These are phyloP conservation scores for Coleophora deauratella DNA, from an alignment of 2,888 invertebrate genomes.

Conservation along the genomic window DNA sequence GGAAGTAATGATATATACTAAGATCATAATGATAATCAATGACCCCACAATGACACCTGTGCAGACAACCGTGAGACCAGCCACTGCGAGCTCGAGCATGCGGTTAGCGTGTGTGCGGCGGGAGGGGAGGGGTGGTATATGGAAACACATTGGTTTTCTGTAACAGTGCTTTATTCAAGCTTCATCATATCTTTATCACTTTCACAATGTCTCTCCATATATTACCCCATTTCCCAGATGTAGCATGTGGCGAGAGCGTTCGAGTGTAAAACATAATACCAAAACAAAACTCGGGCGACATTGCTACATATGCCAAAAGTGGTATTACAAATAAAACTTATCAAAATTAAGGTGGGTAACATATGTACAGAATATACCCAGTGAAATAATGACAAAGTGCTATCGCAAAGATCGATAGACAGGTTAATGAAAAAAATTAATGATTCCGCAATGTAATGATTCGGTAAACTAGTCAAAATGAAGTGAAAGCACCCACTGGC, in stretches of 20 bases:
- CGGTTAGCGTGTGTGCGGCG: slow-evolving; percentile 22
- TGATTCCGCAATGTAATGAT: no score
- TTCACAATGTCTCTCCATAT: slow-evolving; percentile 81
- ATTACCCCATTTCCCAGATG: slow-evolving; percentile 79
- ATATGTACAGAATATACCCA: slow-evolving; percentile 70
- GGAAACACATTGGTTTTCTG: slow-evolving; percentile 80
- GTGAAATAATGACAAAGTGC: slow-evolving; percentile 67
- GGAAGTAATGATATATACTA: no score
- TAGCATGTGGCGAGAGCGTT: slow-evolving; percentile 70
- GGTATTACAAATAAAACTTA: slow-evolving; percentile 75
- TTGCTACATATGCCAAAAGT: slow-evolving; percentile 76
- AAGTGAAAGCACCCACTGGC: background rate
- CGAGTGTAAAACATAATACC: slow-evolving; percentile 57
- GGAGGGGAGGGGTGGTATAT: slow-evolving; percentile 59
- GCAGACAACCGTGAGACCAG: no score
- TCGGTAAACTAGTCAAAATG: no score
- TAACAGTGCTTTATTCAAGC: slow-evolving; percentile 80
- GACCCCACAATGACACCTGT: no score
- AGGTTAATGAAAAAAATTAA: background rate
- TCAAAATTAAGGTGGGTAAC: slow-evolving; percentile 67
- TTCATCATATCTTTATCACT: slow-evolving; percentile 73
- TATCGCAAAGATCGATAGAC: slow-evolving; percentile 14
- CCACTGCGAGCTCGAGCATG: slow-evolving; percentile 35
- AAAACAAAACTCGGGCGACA: slow-evolving; percentile 65
- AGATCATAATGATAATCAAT: no score